Percentiles rank a stretch among this genome's conserved stretches.
Evolutionary conservation across 2,888 invertebrate genomes (phyloP).

Genomic region (Rhorus exstirpatorius): DNA sequence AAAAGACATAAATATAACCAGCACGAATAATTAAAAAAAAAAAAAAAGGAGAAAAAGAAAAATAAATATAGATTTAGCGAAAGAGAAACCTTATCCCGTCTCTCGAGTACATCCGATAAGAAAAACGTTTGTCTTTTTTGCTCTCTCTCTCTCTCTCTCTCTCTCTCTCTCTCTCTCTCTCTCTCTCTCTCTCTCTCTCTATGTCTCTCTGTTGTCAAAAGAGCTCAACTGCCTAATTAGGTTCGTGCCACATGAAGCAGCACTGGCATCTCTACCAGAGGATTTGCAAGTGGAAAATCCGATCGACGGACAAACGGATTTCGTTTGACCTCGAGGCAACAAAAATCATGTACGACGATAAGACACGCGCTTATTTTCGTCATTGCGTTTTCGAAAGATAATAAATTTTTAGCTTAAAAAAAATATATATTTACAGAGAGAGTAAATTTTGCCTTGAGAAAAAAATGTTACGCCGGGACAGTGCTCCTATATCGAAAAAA

Average conservation of each 20-base stretch:
- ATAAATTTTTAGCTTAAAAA: no score
- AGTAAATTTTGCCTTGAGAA: background rate
- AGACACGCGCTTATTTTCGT: background rate
- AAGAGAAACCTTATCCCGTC: background rate
- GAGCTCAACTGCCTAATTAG: conserved; percentile 66
- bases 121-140: conserved; percentile 7
- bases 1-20: conserved; percentile 43
- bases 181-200: no score
- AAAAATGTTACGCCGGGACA: conserved; percentile 29
- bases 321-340: conserved; percentile 33
- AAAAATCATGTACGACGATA: background rate
- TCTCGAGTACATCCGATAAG: background rate
- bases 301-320: conserved; percentile 43
- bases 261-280: conserved; percentile 55
- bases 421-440: background rate
- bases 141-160: no score
- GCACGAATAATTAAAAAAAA: conserved; percentile 21
- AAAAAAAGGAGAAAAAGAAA: background rate
- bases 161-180: conserved; percentile 26
- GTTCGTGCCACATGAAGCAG: conserved; percentile 57
- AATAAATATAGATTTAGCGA: no score
- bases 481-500: background rate
- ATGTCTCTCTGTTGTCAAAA: conserved; percentile 60
- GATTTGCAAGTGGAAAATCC: conserved; percentile 58
- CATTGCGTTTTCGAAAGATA: background rate